These are phyloP conservation scores for Ceryle rudis DNA, from an alignment of 2,797 vertebrate species.

Conservation along the genomic window DNA sequence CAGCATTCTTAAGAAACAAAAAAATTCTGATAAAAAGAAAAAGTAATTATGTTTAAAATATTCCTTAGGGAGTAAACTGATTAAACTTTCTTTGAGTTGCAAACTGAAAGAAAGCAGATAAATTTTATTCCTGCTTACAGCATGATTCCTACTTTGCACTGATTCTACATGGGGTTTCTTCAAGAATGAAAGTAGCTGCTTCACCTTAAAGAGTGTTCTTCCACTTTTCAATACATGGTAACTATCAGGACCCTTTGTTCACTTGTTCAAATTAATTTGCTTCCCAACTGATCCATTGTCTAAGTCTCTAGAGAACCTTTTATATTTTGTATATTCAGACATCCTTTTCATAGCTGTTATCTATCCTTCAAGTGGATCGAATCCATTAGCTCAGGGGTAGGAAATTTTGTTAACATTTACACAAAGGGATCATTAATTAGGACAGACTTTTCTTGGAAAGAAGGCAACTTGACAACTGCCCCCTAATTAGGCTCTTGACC, in stretches of 20 bases:
- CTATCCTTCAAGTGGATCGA: background rate
- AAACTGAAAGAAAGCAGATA: background rate
- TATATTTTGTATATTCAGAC: background rate
- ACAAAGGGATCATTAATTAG: background rate
- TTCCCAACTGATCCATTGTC: background rate
- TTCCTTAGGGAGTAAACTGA: background rate
- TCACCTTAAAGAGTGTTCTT: background rate
- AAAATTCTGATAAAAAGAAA: background rate
- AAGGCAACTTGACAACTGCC: background rate
- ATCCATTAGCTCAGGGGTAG: background rate
- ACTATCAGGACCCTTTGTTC: background rate
- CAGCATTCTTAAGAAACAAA: background rate
- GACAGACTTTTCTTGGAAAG: background rate
- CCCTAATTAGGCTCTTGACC: background rate
- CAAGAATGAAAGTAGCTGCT: background rate
- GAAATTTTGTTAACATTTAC: slow-evolving; percentile 15
- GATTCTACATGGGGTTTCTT: background rate
- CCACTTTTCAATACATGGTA: background rate
- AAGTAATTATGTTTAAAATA: background rate
- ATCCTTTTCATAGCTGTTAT: background rate
- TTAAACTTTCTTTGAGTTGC: background rate
- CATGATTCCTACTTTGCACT: background rate
- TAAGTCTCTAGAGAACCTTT: background rate
- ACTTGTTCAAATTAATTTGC: background rate
- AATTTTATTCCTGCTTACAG: background rate